These are phyloP conservation scores for Leptodactylus fallax DNA, from an alignment of 2,797 vertebrate species.

Conservation along the genomic window DNA sequence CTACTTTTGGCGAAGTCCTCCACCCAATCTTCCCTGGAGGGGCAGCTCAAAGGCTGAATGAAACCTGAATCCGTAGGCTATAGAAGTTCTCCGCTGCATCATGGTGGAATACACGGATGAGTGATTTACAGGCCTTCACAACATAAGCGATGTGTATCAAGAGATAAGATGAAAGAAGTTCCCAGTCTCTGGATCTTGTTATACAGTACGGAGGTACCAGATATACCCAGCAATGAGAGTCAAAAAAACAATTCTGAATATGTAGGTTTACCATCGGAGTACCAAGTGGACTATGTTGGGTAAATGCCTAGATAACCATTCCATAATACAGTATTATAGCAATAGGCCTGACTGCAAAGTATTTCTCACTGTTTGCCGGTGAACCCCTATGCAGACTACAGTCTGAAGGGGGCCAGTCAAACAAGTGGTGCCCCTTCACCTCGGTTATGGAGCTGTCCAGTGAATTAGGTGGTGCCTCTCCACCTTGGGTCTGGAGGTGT, in stretches of 20 bases:
- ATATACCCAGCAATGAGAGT: background rate
- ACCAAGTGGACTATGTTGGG: background rate
- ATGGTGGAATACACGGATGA: background rate
- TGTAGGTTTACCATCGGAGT: background rate
- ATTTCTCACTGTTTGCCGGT: background rate
- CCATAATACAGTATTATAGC: background rate
- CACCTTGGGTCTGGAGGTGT: too few relatives aligned
- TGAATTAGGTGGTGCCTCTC: too few relatives aligned
- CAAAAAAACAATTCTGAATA: background rate
- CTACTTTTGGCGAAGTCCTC: slow-evolving; percentile 29
- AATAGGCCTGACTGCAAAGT: background rate
- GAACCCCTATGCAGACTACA: background rate
- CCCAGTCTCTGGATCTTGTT: background rate
- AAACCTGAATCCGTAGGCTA: background rate
- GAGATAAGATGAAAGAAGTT: slow-evolving; percentile 8
- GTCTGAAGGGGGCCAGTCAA: background rate
- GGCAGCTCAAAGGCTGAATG: background rate
- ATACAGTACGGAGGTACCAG: background rate
- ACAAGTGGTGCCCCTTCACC: too few relatives aligned
- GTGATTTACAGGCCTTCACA: background rate
- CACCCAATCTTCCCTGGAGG: slow-evolving; percentile 15
- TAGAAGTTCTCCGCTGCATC: background rate
- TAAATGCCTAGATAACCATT: background rate
- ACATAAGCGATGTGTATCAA: background rate
- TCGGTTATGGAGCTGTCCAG: too few relatives aligned